phyloP scores from a whole-genome alignment of 2,888 invertebrate species.

The Vannuccia rotundouncinata region DNA sequence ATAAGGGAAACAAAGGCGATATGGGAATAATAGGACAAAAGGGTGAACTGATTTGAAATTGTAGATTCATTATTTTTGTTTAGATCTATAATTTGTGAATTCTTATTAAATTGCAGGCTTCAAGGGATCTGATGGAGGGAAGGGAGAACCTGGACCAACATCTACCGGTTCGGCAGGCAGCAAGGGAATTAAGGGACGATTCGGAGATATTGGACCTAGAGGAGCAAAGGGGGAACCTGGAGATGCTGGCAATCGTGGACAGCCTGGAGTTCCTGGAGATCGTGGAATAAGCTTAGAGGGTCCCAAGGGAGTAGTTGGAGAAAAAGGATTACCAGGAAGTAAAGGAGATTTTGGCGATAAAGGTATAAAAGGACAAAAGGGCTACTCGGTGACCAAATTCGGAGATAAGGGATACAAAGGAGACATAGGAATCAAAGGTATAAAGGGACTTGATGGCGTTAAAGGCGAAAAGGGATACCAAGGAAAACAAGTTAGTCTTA shows the following conservation, averaged over 20 bases:
- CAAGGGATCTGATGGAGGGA: not conserved
- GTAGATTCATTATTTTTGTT: not conserved
- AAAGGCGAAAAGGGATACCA: conserved; percentile 2
- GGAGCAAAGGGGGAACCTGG: conserved; percentile 21
- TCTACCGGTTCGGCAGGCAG: not conserved
- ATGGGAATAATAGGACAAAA: conserved; percentile 18
- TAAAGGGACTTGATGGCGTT: not conserved
- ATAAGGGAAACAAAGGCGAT: conserved; percentile 25
- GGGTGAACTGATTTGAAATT: not conserved
- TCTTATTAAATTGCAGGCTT: not conserved
- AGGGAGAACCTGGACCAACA: conserved; percentile 14
- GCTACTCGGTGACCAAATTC: not conserved
- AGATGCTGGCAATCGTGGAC: conserved; percentile 4
- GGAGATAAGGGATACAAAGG: conserved; percentile 23
- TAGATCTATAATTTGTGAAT: not conserved
- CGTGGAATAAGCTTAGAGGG: not conserved
- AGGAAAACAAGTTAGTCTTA: conserved; percentile 8
- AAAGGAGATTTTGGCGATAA: conserved; percentile 31
- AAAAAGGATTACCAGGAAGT: conserved; percentile 20
- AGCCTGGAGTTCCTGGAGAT: conserved; percentile 10
- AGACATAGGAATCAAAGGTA: conserved; percentile 2
- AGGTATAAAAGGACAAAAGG: conserved; percentile 31
- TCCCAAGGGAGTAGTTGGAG: not conserved
- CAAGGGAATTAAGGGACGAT: conserved; percentile 27
- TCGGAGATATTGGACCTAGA: not conserved